These are phyloP conservation scores for Naja naja DNA, from an alignment of 2,113 vertebrate species.

Conservation along the genomic window DNA sequence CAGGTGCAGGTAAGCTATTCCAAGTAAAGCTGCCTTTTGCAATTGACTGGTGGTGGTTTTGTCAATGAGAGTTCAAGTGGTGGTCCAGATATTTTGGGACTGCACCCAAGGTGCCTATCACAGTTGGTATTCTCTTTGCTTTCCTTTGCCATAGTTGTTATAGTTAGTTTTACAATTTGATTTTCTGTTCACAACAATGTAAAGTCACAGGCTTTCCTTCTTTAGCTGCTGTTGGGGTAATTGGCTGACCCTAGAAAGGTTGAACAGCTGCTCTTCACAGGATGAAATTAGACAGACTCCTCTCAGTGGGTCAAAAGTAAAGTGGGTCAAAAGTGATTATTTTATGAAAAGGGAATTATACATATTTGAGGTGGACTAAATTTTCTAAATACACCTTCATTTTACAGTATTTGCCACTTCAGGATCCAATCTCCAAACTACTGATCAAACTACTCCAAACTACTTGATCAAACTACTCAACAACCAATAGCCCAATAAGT, in stretches of 20 bases:
- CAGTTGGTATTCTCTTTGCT: background rate
- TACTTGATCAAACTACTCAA: conserved; percentile 28
- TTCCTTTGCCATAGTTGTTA: background rate
- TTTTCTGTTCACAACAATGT: background rate
- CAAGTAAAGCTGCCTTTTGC: background rate
- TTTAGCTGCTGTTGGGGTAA: background rate
- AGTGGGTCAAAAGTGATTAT: background rate
- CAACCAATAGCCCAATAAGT: accelerated
- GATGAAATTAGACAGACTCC: accelerated
- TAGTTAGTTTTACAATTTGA: background rate
- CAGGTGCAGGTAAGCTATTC: background rate
- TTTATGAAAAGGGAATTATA: conserved; percentile 15
- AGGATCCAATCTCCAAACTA: background rate
- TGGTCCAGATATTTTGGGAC: background rate
- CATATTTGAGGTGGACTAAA: background rate
- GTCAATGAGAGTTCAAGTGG: no score
- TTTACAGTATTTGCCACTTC: background rate
- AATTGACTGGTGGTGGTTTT: no score
- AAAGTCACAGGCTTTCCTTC: background rate
- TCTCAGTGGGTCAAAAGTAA: background rate
- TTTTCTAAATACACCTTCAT: background rate
- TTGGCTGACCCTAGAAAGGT: background rate
- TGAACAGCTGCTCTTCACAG: conserved; percentile 1
- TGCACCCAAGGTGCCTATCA: background rate
- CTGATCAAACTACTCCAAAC: conserved; percentile 23